phyloP scores from a whole-genome alignment of 2,888 invertebrate genomes.

The Macrosiphum euphorbiae region DNA sequence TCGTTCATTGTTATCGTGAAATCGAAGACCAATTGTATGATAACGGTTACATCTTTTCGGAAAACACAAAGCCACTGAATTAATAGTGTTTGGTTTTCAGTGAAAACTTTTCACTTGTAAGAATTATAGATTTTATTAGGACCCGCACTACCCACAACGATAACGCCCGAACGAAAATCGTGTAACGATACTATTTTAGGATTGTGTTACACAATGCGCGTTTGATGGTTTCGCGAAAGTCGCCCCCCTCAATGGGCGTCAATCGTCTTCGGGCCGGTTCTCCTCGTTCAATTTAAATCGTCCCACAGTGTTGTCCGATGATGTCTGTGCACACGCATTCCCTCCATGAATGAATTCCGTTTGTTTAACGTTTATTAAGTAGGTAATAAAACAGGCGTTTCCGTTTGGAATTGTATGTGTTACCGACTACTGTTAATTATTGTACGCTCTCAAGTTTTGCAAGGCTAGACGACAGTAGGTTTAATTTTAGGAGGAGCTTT shows the following conservation, averaged over 20 bases:
- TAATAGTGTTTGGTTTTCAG: background rate
- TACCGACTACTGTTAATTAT: conserved; percentile 22
- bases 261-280: background rate
- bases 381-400: conserved; percentile 50
- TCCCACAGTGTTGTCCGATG: conserved; percentile 32
- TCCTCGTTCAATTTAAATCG: conserved; percentile 32
- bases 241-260: conserved; percentile 14
- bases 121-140: background rate
- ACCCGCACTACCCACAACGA: background rate
- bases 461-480: conserved; percentile 27
- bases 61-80: background rate
- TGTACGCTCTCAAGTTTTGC: conserved; percentile 29
- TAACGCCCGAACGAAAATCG: background rate
- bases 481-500: background rate
- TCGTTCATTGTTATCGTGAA: background rate
- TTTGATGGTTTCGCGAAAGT: background rate
- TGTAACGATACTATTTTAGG: background rate
- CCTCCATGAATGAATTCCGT: conserved; percentile 31
- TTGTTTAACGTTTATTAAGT: conserved; percentile 50
- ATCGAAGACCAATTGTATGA: background rate
- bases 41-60: background rate
- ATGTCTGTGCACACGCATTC: background rate
- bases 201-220: background rate
- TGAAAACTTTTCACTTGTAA: background rate
- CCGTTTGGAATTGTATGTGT: conserved; percentile 27